These are phyloP conservation scores for Enoplosus armatus DNA, from an alignment of 2,797 vertebrate genomes.

Conservation along the genomic window DNA sequence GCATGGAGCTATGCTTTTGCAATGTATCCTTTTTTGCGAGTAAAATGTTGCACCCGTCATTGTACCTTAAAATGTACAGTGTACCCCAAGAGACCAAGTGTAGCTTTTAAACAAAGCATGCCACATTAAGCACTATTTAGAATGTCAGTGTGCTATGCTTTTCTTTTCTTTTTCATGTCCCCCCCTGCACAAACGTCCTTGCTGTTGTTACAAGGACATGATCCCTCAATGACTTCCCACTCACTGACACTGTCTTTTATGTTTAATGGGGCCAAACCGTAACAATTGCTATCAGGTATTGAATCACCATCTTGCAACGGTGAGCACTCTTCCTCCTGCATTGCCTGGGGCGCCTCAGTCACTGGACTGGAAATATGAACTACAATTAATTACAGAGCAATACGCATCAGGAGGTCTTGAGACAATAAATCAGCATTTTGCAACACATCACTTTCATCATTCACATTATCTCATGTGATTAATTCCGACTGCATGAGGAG, in stretches of 20 bases:
- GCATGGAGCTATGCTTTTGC: too few species aligned
- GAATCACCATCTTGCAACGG: too few species aligned
- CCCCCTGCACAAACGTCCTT: background rate
- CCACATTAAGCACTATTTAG: background rate
- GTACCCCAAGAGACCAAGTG: background rate
- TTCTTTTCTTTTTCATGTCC: too few species aligned
- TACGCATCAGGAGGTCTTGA: too few species aligned
- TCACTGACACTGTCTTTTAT: background rate
- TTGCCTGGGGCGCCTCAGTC: too few species aligned
- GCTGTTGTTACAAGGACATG: background rate
- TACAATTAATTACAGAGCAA: too few species aligned
- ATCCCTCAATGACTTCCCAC: background rate
- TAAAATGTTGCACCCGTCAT: background rate
- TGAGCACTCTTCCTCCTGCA: too few species aligned
- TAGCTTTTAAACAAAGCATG: background rate
- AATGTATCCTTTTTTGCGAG: too few species aligned
- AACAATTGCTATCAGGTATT: too few species aligned
- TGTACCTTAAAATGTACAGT: background rate
- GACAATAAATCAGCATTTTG: too few species aligned
- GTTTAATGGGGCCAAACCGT: background rate
- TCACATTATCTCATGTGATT: background rate
- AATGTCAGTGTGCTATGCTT: background rate
- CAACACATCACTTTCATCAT: conserved; percentile 22
- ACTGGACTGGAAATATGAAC: too few species aligned
- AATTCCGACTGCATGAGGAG: too few species aligned